Evolutionary conservation across 37 sponge, comb jelly and placozoan genomes (phyloP), one percentile per base, ranked within the genome.

Genomic region (Ianthella basta): DNA sequence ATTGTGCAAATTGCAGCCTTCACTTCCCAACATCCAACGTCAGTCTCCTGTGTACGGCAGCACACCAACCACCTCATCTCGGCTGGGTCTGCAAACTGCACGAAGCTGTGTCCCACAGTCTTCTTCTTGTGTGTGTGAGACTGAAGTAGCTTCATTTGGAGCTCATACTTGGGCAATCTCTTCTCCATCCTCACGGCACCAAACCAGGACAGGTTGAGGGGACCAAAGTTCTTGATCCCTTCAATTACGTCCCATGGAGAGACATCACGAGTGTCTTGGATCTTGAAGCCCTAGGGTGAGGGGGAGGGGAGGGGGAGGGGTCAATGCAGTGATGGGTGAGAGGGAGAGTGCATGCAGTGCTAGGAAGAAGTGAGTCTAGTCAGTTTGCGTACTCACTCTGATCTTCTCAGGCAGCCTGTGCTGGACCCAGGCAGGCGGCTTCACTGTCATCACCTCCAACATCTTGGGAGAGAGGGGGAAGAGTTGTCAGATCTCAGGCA

Each of bases 171-270:
- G 59, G 89, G 91, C 8, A 88, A 88, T 20, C 88, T 87, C 34
- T 86, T 85, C 81, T 95, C 91, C 86, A 92, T 82, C 53, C 94
- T 87, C 10, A 90, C 85, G 24, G 91, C 95, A 55, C 95, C 95
- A 86, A 92, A 95, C 88, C 89, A 89, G 13, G 94, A 92, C 33
- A 91, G 72, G 75, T 82, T 84, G 35, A 95, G 85, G 8, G 94
- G 94, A 5, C 94, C 94, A 15, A 69, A 61, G 78, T 90, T 89
- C 59, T 87, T 92, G 60, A 89, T 86, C n/a, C 93, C 95, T 72
- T 95, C 95, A 29, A 95, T 69, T 24, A 92, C 82, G 3, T 95
- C 95, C 95, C 95, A 95, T 20, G 95, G 93, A 29, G 94, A 94
- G 15, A 94, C 79, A 37, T 94, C 94, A 36, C 78, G 80, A 35